phyloP scores from a whole-genome alignment of 2,113 vertebrate species.

The Protobothrops flavoviridis region DNA sequence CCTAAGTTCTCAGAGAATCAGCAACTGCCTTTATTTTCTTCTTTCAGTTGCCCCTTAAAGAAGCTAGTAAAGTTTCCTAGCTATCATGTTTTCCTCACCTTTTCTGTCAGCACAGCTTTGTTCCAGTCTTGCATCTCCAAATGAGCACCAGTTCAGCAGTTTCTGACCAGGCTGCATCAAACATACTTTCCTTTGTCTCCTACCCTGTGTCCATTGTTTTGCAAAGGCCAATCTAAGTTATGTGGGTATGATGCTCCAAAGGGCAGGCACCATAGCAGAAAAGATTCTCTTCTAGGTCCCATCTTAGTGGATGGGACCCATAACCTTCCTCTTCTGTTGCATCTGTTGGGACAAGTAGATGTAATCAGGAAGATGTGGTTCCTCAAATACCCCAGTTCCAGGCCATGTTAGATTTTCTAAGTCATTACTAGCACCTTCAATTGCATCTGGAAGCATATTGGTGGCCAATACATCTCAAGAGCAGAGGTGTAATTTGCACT shows the following conservation, averaged over 20 bases:
- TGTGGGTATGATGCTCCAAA: not conserved
- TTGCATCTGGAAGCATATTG: not conserved
- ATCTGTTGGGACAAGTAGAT: not conserved
- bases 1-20: too few relatives aligned
- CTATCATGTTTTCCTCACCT: too few relatives aligned
- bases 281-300: not conserved
- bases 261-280: not conserved
- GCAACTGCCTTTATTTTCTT: too few relatives aligned
- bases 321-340: not conserved
- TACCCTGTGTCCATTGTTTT: too few relatives aligned
- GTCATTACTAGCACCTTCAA: not conserved
- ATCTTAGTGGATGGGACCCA: not conserved
- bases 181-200: too few relatives aligned
- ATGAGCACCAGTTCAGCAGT: too few relatives aligned
- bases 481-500: not conserved
- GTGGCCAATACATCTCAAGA: not conserved
- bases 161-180: too few relatives aligned
- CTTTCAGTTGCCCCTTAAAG: too few relatives aligned
- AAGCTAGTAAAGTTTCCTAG: too few relatives aligned
- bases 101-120: too few relatives aligned
- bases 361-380: not conserved
- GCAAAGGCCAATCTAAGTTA: not conserved
- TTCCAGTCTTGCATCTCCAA: too few relatives aligned
- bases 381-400: not conserved
- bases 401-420: not conserved